Evolutionary conservation across 2,113 vertebrate species (phyloP), one percentile per base, ranked within the genome.

Genomic region (Oceanodroma tethys): DNA sequence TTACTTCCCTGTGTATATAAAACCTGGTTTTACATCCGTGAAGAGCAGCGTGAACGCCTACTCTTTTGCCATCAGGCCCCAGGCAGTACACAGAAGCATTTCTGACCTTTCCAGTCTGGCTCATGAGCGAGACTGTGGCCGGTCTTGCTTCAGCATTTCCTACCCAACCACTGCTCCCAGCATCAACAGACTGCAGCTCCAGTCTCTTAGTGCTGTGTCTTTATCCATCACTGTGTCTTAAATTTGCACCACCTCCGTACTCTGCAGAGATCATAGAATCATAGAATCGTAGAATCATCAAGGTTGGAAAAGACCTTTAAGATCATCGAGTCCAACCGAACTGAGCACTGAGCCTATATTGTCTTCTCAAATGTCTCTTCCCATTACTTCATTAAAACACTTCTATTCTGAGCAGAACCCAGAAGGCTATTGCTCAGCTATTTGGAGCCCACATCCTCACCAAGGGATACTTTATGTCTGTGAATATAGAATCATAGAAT

Each of bases 51-150:
- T 7, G 16, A 62, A 15, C 59, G 58, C 16, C 32, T 16, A 6
- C 10, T 29, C 16, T 13, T 63, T 60, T 43, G 13, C 26, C 52
- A 15, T 17, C 43, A 32, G 43, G 21, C 29, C 52, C 11, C 43
- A 45, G 22, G 13, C 62, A 70, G 70, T 25, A 52, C 26, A n/a
- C 30, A 34, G 21, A 34, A 43, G 50, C 20, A 7, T 30, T 58
- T 71, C 38, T 71, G 71, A 88, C 43, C 50, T 45, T 58, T 30
- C 34, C 66, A 79, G 65, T 30, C 50, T 40, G 43, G 20, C 47
- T 70, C 43, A 26, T 0, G 1, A 56, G 38, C 0, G 1, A 59
- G 43, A 23, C 58, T 26, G 11, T 5, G 38, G 12, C 38, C 1
- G 1, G 16, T 19, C 43, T n/a, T 52, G 17, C 30, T 74, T n/a